These are phyloP conservation scores for Oophaga sylvatica DNA, from an alignment of 2,797 vertebrate genomes.

Conservation along the genomic window DNA sequence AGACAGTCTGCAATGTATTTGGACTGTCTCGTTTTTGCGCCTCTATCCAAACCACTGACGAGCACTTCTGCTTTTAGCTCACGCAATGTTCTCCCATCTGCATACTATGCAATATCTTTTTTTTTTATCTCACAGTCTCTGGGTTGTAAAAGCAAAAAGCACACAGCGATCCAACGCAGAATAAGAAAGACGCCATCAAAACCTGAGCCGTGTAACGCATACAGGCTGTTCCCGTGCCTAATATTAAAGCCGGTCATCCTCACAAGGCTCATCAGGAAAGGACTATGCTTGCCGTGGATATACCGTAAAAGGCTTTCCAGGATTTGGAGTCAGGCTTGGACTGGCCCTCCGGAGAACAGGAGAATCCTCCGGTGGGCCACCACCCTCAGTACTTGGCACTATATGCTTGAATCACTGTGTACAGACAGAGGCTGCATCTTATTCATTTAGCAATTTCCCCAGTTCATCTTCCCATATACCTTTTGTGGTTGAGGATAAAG, in stretches of 20 bases:
- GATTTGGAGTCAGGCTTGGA: too few species aligned
- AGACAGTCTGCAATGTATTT: constrained; percentile 69
- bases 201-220: not conserved
- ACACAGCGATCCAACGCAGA: constrained; percentile 16
- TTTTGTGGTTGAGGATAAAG: too few species aligned
- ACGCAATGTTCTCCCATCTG: constrained; percentile 62
- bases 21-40: constrained; percentile 65
- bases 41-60: constrained; percentile 66
- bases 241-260: not conserved
- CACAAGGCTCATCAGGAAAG: not conserved
- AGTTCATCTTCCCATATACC: too few species aligned
- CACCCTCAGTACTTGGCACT: too few species aligned
- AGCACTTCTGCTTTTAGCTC: constrained; percentile 71
- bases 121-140: constrained; percentile 6
- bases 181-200: constrained; percentile 9
- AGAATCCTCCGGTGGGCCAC: too few species aligned
- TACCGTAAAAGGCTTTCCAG: too few species aligned
- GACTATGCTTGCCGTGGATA: too few species aligned
- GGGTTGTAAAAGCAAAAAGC: constrained; percentile 9
- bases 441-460: too few species aligned
- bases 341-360: too few species aligned
- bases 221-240: too few species aligned
- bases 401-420: too few species aligned
- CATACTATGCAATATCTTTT: not conserved
- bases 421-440: too few species aligned